These are phyloP conservation scores for Bombylius discolor DNA, from an alignment of 2,888 invertebrate genomes.

Conservation along the genomic window DNA sequence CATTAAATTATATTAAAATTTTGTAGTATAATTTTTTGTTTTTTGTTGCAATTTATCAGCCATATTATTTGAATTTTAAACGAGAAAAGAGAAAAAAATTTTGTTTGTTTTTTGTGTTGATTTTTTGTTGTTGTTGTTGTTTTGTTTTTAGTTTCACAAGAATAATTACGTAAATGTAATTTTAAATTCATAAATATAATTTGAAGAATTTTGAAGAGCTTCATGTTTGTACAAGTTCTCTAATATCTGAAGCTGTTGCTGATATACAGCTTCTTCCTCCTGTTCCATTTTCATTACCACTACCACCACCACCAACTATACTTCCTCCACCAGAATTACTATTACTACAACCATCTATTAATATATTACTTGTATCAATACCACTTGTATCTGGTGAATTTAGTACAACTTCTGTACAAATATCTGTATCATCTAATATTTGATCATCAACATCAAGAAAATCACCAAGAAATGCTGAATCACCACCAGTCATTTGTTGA, in stretches of 20 bases:
- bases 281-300: too few relatives aligned
- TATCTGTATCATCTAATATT: conserved; percentile 29
- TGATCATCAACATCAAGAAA: conserved; percentile 33
- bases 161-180: too few relatives aligned
- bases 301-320: neutral
- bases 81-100: too few relatives aligned
- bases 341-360: neutral
- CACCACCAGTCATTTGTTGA: conserved; percentile 46
- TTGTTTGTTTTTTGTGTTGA: too few relatives aligned
- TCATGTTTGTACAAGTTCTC: neutral
- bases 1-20: too few relatives aligned
- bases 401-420: conserved; percentile 24
- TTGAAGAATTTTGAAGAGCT: neutral
- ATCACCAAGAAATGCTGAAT: conserved; percentile 30
- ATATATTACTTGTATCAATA: conserved; percentile 26
- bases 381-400: conserved; percentile 30
- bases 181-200: too few relatives aligned
- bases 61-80: too few relatives aligned
- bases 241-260: neutral
- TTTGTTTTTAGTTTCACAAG: too few relatives aligned
- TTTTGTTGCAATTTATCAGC: too few relatives aligned
- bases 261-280: neutral
- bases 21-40: too few relatives aligned
- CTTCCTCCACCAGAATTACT: neutral
- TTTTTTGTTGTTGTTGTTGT: too few relatives aligned